phyloP scores from a whole-genome alignment of 2,888 invertebrate species.

The Drosophila fungiperda region DNA sequence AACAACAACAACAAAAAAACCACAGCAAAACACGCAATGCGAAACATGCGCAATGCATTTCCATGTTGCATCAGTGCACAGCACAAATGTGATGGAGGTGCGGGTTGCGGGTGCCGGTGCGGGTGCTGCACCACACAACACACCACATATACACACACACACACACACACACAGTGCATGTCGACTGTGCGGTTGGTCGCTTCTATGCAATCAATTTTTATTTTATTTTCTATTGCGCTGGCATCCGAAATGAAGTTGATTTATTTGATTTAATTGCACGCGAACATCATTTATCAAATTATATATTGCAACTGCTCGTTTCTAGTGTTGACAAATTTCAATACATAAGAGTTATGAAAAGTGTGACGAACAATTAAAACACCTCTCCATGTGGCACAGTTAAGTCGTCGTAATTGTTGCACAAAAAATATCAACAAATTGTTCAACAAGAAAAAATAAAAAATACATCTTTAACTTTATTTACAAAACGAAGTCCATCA shows the following conservation, averaged over 20 bases:
- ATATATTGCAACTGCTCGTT: slow-evolving; percentile 32
- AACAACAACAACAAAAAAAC: background rate
- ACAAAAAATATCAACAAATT: background rate
- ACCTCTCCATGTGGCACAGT: slow-evolving; percentile 1
- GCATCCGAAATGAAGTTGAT: slow-evolving; percentile 44
- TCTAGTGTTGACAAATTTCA: slow-evolving; percentile 40
- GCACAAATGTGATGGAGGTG: slow-evolving; percentile 4
- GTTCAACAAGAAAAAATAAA: background rate
- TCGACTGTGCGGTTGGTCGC: slow-evolving; percentile 53
- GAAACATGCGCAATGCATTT: slow-evolving; percentile 70
- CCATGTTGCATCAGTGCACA: slow-evolving; percentile 63
- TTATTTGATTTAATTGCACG: slow-evolving; percentile 39
- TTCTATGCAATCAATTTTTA: slow-evolving; percentile 34
- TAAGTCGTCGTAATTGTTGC: background rate
- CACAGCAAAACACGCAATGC: slow-evolving; percentile 62
- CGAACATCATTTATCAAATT: slow-evolving; percentile 20
- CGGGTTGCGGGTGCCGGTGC: background rate
- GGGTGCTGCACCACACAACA: slow-evolving; percentile 4
- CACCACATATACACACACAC: slow-evolving; percentile 4
- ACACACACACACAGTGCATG: slow-evolving; percentile 39
- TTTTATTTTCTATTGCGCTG: slow-evolving; percentile 30
- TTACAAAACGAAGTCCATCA: too few relatives aligned
- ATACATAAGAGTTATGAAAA: slow-evolving; percentile 17
- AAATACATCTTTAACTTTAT: background rate
- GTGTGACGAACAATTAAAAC: background rate